Conservation (phyloP, 2,113 vertebrate species). For the Athene noctua region DNA sequence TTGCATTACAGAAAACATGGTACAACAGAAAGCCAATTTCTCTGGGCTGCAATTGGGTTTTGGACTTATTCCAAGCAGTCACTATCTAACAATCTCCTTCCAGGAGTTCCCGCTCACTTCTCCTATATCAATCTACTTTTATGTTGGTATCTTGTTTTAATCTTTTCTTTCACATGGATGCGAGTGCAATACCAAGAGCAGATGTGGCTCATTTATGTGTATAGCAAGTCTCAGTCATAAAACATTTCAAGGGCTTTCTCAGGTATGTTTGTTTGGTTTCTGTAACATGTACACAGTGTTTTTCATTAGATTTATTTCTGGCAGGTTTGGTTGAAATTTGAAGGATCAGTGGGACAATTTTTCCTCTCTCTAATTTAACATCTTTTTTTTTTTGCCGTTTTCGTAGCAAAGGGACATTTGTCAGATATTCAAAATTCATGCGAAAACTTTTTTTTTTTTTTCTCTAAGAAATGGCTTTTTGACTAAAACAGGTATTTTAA, state of each 20-base stretch:
- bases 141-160: slow-evolving; percentile 33
- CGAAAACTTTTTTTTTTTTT: neutral
- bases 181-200: neutral
- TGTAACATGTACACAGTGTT: fast-evolving
- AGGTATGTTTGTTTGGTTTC: neutral
- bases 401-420: neutral
- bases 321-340: neutral
- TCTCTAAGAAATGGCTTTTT: neutral
- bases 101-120: slow-evolving; percentile 16
- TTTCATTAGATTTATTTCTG: neutral
- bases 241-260: neutral
- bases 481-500: neutral
- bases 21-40: slow-evolving; percentile 21
- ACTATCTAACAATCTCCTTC: slow-evolving; percentile 46
- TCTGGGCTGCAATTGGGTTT: neutral
- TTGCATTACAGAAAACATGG: slow-evolving; percentile 52
- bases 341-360: neutral
- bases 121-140: neutral
- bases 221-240: neutral
- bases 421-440: neutral
- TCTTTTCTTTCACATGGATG: neutral
- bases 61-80: slow-evolving; percentile 37
- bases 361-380: neutral
- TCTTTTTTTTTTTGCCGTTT: neutral
- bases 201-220: neutral